Base-by-base conservation (phyloP, 2,113 vertebrate genomes). In the Channa maculata region DNA sequence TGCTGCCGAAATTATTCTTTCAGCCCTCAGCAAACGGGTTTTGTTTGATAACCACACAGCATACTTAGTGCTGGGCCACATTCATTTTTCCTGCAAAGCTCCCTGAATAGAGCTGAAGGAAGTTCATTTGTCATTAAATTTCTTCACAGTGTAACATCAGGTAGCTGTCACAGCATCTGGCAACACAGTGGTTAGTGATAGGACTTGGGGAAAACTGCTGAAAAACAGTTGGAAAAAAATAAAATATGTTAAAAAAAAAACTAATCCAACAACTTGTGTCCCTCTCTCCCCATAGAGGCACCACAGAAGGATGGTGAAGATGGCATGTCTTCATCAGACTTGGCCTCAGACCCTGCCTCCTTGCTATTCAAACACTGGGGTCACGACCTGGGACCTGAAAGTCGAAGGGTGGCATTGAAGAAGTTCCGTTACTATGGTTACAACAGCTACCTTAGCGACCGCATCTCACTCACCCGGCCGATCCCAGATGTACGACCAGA, bases 391-490 rank as follows among this genome's bases (percentile, higher is more conserved):
- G 96, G 95, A 65, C 96, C 97, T 0, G 97, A 98, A 86, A 95
- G 94, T 59, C 90, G 96, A 24, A 93, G 95, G 3, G 65, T 94
- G 0, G 98, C 98, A 0, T 94, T 98, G 13, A 97, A 94, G 65
- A 97, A 97, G 75, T 99, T 99, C 90, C 97, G 96, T 86, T 98
- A 98, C 86, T 99, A 97, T 0, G 98, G 98, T 57, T 99, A 99
- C 93, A 99, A 99, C 0, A 94, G 97, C 33, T 99, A 97, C 93
- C 96, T 99, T 85, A 99, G 98, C 0, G 97, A 99, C 86, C 96
- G 96, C 33, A 90, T 99, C 71, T 95, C 98, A 0, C 94, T 98
- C 62, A 95, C 96, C 76, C 89, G 97, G 61, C 65, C 95, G 0
- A 94, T 98, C 61, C 95, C 96, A 0, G 98, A 99, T 89, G 91